phyloP scores from a whole-genome alignment of 2,797 vertebrate species.

The Macrochelys suwanniensis region DNA sequence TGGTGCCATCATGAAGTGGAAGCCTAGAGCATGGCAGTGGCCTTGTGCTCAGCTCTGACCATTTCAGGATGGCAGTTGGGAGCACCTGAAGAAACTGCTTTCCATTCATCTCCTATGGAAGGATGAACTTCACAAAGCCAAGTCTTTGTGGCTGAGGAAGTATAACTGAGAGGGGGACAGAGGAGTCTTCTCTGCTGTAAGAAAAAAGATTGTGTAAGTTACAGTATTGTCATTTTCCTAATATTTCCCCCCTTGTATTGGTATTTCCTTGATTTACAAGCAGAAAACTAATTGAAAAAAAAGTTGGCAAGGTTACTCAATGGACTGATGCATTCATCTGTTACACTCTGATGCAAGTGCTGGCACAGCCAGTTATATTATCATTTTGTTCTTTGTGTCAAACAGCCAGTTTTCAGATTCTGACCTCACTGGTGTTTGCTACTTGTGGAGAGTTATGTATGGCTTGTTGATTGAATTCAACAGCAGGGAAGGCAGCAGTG shows the following conservation, averaged over 20 bases:
- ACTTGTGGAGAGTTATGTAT: conserved; percentile 49
- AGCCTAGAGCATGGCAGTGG: neutral
- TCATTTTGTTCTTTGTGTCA: conserved; percentile 68
- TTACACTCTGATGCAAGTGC: conserved; percentile 54
- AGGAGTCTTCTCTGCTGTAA: neutral
- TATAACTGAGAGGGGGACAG: neutral
- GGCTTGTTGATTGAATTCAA: conserved; percentile 71
- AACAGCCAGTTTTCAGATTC: conserved; percentile 59
- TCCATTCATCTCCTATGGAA: neutral
- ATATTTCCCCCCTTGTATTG: neutral
- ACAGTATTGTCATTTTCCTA: conserved; percentile 15
- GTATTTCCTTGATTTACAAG: conserved; percentile 66
- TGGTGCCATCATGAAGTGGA: neutral
- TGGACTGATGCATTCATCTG: conserved; percentile 58
- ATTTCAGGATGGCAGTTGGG: neutral
- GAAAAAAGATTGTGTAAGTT: neutral
- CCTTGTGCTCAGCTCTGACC: neutral
- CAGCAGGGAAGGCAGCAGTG: conserved; percentile 61
- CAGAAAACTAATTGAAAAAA: conserved; percentile 57
- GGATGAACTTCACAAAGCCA: accelerated
- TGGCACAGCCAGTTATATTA: conserved; percentile 62
- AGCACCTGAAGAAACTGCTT: neutral
- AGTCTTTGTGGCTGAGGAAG: neutral
- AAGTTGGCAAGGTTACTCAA: conserved; percentile 57
- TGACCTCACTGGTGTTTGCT: conserved; percentile 46